These are phyloP conservation scores for Caerostris extrusa DNA, from an alignment of 1,140 invertebrate genomes.

Conservation along the genomic window DNA sequence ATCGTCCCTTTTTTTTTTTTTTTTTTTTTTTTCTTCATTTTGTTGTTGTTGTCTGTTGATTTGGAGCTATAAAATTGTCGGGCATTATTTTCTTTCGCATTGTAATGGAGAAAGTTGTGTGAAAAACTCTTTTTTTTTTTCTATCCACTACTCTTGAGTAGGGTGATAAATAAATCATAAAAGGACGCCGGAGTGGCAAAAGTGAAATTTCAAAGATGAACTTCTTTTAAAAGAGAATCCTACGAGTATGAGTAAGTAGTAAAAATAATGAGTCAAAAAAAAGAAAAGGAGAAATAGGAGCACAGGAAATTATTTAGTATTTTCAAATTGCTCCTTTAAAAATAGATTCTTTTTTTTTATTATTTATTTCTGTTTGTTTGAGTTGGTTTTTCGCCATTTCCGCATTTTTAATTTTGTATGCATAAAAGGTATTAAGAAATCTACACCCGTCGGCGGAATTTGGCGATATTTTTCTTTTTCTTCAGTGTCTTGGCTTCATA, in stretches of 20 bases:
- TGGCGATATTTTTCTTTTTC: neutral
- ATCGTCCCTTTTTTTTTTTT: constrained; percentile 20
- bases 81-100: constrained; percentile 54
- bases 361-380: neutral
- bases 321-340: neutral
- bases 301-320: constrained; percentile 3
- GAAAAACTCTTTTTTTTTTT: neutral
- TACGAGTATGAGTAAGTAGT: neutral
- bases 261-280: neutral
- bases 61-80: constrained; percentile 45
- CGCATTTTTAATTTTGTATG: constrained; percentile 18
- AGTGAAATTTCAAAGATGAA: constrained; percentile 38
- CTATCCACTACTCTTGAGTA: neutral
- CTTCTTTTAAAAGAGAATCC: neutral
- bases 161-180: constrained; percentile 40
- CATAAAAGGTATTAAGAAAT: neutral
- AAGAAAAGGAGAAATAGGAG: neutral
- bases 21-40: too few species aligned
- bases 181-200: neutral
- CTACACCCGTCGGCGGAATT: neutral
- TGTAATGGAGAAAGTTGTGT: constrained; percentile 46
- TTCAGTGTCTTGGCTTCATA: neutral
- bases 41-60: constrained; percentile 36
- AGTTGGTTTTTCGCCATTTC: constrained; percentile 4
- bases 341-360: neutral